phyloP scores from a whole-genome alignment of 1,140 invertebrate species.

The Maniola jurtina region DNA sequence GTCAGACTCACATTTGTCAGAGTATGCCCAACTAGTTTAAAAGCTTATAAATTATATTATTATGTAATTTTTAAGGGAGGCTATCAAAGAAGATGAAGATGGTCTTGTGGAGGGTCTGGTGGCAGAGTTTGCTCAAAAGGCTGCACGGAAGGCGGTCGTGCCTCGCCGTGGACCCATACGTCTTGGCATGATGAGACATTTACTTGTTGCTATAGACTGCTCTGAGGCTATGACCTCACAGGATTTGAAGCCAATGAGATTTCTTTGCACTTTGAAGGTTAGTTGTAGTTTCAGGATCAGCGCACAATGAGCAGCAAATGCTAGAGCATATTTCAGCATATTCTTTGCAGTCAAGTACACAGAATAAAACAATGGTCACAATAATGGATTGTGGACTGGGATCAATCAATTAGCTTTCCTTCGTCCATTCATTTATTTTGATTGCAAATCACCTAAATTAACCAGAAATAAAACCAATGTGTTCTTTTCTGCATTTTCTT shows the following conservation, averaged over 20 bases:
- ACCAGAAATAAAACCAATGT: too few relatives aligned
- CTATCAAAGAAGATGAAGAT: slow-evolving; percentile 96
- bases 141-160: slow-evolving; percentile 85
- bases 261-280: slow-evolving; percentile 93
- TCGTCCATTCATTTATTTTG: too few relatives aligned
- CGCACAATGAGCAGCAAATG: too few relatives aligned
- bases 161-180: slow-evolving; percentile 87
- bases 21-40: too few relatives aligned
- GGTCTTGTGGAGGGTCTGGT: slow-evolving; percentile 93
- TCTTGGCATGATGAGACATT: slow-evolving; percentile 97
- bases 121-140: slow-evolving; percentile 93
- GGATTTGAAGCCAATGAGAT: slow-evolving; percentile 96
- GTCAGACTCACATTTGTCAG: too few relatives aligned
- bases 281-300: background rate
- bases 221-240: slow-evolving; percentile 96
- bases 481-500: too few relatives aligned
- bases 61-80: slow-evolving; percentile 90
- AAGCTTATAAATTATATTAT: background rate
- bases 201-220: slow-evolving; percentile 94
- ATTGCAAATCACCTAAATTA: too few relatives aligned
- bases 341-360: too few relatives aligned
- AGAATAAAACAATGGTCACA: too few relatives aligned
- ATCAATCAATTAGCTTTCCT: too few relatives aligned
- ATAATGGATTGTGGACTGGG: too few relatives aligned
- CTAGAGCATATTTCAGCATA: too few relatives aligned